Conservation (phyloP, 2,888 invertebrate genomes). For the Erpobdella octoculata region DNA sequence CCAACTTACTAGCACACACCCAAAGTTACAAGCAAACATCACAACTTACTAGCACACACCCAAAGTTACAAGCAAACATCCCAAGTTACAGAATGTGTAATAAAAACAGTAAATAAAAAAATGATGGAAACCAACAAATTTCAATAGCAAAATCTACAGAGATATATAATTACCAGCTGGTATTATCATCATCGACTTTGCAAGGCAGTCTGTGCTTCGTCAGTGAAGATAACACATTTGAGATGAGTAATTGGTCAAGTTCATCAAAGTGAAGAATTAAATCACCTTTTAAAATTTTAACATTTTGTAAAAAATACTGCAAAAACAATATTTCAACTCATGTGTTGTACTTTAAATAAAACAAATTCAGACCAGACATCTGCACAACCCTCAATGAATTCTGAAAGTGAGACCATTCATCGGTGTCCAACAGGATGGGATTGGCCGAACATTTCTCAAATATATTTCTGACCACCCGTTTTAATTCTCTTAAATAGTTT, state of each 20-base stretch:
- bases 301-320: no score
- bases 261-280: constrained; percentile 62
- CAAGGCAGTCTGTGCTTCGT: constrained; percentile 41
- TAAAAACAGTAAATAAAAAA: no score
- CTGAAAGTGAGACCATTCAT: constrained; percentile 63
- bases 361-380: constrained; percentile 58
- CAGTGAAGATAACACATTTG: constrained; percentile 57
- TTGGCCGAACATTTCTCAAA: constrained; percentile 45
- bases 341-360: no score
- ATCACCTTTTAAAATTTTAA: constrained; percentile 60
- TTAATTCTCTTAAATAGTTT: constrained; percentile 63
- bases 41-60: no score
- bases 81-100: no score
- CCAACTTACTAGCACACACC: no score
- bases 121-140: no score
- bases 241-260: constrained; percentile 62
- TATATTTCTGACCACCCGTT: constrained; percentile 62
- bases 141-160: no score
- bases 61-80: no score
- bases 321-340: no score
- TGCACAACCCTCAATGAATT: constrained; percentile 70
- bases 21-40: no score
- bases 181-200: constrained; percentile 35
- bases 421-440: constrained; percentile 39
- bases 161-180: neutral